These are phyloP conservation scores for Acrobasis suavella DNA, from an alignment of 2,888 invertebrate species.

Conservation along the genomic window DNA sequence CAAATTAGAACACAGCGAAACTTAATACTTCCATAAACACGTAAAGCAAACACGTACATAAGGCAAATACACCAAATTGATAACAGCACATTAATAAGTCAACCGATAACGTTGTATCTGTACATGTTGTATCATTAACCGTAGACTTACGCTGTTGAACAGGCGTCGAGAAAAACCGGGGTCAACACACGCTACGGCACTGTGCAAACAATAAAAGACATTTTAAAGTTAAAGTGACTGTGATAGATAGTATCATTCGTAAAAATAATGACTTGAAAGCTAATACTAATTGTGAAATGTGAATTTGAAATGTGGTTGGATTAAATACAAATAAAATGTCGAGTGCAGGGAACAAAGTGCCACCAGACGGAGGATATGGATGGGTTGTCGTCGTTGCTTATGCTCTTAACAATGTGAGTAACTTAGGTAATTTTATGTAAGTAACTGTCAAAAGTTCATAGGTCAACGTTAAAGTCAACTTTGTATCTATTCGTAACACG, in stretches of 20 bases:
- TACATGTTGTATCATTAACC: slow-evolving; percentile 26
- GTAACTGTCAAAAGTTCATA: background rate
- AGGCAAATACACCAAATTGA: slow-evolving; percentile 49
- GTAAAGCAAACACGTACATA: slow-evolving; percentile 35
- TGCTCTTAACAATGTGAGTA: slow-evolving; percentile 84
- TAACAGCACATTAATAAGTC: slow-evolving; percentile 59
- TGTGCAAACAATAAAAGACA: slow-evolving; percentile 11
- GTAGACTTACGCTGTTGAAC: slow-evolving; percentile 20
- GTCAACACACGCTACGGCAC: slow-evolving; percentile 12
- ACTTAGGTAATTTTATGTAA: slow-evolving; percentile 18
- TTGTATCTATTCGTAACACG: background rate
- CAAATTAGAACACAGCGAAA: background rate
- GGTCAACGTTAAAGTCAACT: background rate
- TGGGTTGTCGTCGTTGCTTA: slow-evolving; percentile 84
- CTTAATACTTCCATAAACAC: slow-evolving; percentile 4
- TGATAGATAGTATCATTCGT: slow-evolving; percentile 8
- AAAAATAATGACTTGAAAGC: slow-evolving; percentile 16
- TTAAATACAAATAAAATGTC: slow-evolving; percentile 49
- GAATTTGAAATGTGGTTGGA: slow-evolving; percentile 43
- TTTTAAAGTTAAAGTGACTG: background rate
- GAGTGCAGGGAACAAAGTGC: slow-evolving; percentile 62
- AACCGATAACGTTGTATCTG: slow-evolving; percentile 54
- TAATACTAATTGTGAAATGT: slow-evolving; percentile 6
- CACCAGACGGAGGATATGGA: slow-evolving; percentile 86
- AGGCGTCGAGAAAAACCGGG: slow-evolving; percentile 16